Conservation (phyloP, 2,888 invertebrate genomes). For the Ceramica pisi region DNA sequence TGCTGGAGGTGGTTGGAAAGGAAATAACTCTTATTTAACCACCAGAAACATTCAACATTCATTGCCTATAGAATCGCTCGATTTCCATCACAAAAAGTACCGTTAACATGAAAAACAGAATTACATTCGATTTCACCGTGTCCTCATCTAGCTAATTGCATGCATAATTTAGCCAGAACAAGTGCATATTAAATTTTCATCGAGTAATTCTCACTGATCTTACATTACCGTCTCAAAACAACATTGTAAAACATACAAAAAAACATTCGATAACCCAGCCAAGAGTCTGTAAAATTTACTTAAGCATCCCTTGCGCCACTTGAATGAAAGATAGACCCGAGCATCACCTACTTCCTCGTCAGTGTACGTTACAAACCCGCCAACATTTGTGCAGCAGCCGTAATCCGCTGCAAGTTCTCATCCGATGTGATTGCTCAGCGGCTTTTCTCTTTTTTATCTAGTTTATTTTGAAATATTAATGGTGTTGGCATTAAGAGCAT, state of each 20-base stretch:
- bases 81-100: no score
- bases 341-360: conserved; percentile 10
- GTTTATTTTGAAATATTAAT: conserved; percentile 90
- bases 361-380: conserved; percentile 21
- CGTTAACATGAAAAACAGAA: no score
- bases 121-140: background rate
- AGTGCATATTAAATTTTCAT: background rate
- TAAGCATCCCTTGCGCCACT: conserved; percentile 20
- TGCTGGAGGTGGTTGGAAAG: background rate
- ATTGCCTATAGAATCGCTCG: background rate
- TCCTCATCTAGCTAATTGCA: background rate
- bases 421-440: conserved; percentile 67
- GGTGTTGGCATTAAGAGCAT: conserved; percentile 87
- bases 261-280: background rate
- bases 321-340: conserved; percentile 26
- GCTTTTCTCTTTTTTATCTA: conserved; percentile 84
- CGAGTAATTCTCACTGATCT: conserved; percentile 7
- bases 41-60: background rate
- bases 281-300: conserved; percentile 3
- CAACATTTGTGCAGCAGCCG: conserved; percentile 44
- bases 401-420: conserved; percentile 67
- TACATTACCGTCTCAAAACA: conserved; percentile 16
- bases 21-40: background rate
- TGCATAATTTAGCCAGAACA: background rate
- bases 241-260: conserved; percentile 9